Evolutionary conservation across 2,797 vertebrate species (phyloP).

Genomic region (Atherinosoma microstoma): DNA sequence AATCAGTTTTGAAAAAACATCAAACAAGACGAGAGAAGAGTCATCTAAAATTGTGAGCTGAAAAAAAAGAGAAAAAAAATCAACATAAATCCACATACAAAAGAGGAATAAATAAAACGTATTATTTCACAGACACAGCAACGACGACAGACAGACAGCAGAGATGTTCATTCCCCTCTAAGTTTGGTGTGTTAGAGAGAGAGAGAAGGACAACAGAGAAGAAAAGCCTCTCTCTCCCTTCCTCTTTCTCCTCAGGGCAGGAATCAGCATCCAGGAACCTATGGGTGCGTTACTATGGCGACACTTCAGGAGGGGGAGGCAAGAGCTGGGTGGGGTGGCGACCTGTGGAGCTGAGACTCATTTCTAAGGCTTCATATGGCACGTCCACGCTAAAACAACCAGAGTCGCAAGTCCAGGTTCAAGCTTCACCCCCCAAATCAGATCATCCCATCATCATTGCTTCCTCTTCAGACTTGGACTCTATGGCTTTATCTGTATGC

Average conservation of each 20-base stretch:
- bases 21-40: slow-evolving; percentile 13
- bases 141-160: slow-evolving; percentile 46
- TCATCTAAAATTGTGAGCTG: slow-evolving; percentile 46
- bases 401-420: slow-evolving; percentile 4
- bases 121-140: slow-evolving; percentile 50
- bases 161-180: slow-evolving; percentile 62
- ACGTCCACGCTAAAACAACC: slow-evolving; percentile 56
- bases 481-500: slow-evolving; percentile 4
- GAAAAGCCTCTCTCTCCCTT: slow-evolving; percentile 20
- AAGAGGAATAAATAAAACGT: slow-evolving; percentile 68
- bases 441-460: background rate
- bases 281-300: slow-evolving; percentile 55
- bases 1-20: slow-evolving; percentile 44
- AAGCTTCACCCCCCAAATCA: background rate
- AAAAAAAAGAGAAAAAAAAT: background rate
- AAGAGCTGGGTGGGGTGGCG: slow-evolving; percentile 24
- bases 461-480: slow-evolving; percentile 3
- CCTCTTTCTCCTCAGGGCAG: slow-evolving; percentile 63
- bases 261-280: slow-evolving; percentile 68
- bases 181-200: slow-evolving; percentile 48
- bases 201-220: slow-evolving; percentile 8
- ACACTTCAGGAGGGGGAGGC: slow-evolving; percentile 27
- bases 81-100: slow-evolving; percentile 60
- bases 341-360: slow-evolving; percentile 39
- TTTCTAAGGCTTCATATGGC: slow-evolving; percentile 78